phyloP scores from a whole-genome alignment of 2,113 vertebrate genomes.

The Chloropsis hardwickii region DNA sequence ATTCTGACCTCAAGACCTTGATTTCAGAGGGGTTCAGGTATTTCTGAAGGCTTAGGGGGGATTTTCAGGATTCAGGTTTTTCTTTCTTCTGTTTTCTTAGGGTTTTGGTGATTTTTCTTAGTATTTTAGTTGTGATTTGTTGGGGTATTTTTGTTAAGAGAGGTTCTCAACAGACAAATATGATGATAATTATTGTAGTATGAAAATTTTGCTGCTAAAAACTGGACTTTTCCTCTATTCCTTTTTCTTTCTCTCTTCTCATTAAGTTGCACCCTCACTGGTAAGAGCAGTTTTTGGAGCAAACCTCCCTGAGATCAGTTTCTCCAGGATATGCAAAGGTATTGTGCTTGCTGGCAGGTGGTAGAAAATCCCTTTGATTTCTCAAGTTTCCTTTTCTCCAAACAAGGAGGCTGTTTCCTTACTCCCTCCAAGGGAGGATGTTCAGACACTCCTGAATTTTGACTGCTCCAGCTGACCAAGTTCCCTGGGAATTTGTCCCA shows the following conservation, averaged over 20 bases:
- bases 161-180: not conserved
- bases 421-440: not conserved
- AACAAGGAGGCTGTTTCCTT: not conserved
- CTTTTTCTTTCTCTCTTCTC: not conserved
- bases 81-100: not conserved
- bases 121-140: not conserved
- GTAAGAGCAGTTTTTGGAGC: not conserved
- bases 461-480: accelerated
- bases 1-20: not conserved
- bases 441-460: not conserved
- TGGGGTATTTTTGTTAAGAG: not conserved
- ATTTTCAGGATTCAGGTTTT: not conserved
- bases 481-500: not conserved
- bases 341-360: not conserved
- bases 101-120: not conserved
- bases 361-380: not conserved
- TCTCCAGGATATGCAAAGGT: not conserved
- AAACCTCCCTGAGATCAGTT: not conserved
- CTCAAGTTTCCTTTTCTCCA: not conserved
- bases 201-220: not conserved
- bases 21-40: not conserved
- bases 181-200: not conserved
- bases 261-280: not conserved
- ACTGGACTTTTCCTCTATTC: not conserved
- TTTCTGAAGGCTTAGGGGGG: not conserved